These are phyloP conservation scores for Phoeniculus purpureus DNA, from an alignment of 2,797 vertebrate genomes.

Conservation along the genomic window DNA sequence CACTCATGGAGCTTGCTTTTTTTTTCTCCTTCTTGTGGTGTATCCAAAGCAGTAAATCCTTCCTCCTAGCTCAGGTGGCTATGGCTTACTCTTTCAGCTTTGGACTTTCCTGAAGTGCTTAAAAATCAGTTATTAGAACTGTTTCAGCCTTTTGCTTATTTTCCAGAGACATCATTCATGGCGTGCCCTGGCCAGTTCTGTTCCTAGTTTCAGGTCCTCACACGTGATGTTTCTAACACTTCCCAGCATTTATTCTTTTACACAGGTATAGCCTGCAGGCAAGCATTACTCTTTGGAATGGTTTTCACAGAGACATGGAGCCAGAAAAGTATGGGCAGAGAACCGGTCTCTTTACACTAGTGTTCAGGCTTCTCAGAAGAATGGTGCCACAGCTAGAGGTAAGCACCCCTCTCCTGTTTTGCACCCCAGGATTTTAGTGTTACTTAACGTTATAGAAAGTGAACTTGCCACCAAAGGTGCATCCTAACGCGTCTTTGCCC, in stretches of 20 bases:
- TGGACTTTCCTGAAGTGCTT: background rate
- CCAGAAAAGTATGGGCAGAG: background rate
- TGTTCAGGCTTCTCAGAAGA: background rate
- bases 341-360: background rate
- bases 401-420: background rate
- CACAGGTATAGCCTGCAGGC: background rate
- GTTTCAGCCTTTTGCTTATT: background rate
- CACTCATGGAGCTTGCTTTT: background rate
- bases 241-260: background rate
- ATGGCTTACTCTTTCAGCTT: background rate
- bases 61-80: background rate
- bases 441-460: background rate
- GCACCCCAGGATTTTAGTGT: background rate
- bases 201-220: background rate
- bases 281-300: background rate
- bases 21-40: background rate
- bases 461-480: background rate
- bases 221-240: background rate
- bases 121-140: background rate
- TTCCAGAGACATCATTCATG: background rate
- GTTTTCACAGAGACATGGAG: background rate
- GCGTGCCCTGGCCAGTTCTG: background rate
- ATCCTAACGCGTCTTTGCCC: background rate
- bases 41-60: background rate
- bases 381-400: background rate